phyloP scores from a whole-genome alignment of 2,113 vertebrate species.

The Delphinapterus leucas region DNA sequence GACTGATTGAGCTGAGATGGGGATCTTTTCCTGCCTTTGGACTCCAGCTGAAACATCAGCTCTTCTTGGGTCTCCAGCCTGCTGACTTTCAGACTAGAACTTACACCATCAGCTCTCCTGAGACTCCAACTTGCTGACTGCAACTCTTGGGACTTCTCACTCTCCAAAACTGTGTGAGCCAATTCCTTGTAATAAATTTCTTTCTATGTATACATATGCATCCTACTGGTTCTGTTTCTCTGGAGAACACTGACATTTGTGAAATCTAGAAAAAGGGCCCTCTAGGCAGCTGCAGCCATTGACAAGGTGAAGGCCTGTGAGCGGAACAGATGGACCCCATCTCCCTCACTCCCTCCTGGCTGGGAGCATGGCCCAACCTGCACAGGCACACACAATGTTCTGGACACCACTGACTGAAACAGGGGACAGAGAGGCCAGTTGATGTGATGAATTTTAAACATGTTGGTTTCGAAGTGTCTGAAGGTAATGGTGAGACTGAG shows the following conservation, averaged over 20 bases:
- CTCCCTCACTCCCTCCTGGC: not conserved
- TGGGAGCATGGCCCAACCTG: accelerated
- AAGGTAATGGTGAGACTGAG: not conserved
- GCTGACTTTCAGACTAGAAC: not conserved
- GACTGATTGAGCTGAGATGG: not conserved
- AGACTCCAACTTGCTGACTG: not conserved
- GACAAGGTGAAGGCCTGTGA: not conserved
- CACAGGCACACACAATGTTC: not conserved
- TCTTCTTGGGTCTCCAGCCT: not conserved
- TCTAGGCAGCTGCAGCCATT: not conserved
- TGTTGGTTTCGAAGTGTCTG: not conserved
- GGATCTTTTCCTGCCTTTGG: not conserved
- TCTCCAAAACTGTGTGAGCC: not conserved
- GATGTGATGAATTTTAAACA: not conserved
- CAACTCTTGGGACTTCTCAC: not conserved
- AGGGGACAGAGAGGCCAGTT: not conserved
- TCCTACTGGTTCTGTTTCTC: not conserved
- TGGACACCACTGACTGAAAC: not conserved
- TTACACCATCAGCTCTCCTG: not conserved
- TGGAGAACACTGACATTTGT: not conserved
- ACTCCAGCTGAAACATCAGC: not conserved
- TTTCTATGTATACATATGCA: not conserved
- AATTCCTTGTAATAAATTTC: not conserved
- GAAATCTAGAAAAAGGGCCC: not conserved
- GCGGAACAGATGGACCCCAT: not conserved